A percentile compares a stretch with the other conserved stretches of the same genome.
Evolutionary conservation across 2,797 vertebrate species (phyloP).

Genomic region (Apodemus agrarius): DNA sequence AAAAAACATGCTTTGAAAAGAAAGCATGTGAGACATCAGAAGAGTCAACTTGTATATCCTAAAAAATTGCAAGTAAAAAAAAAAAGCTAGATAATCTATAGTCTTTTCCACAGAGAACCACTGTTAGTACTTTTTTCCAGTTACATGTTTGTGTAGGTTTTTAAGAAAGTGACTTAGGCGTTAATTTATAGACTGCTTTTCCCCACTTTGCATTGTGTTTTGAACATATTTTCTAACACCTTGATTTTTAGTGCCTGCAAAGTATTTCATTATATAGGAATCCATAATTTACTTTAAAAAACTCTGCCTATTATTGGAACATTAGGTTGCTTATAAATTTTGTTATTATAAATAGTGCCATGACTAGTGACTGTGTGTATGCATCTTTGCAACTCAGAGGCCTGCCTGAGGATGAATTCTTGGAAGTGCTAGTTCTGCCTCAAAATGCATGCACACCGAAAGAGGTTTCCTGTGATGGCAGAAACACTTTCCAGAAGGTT

Average conservation of each 20-base stretch:
- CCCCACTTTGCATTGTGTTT: not conserved
- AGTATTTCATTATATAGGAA: slow-evolving; percentile 47
- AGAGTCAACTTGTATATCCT: not conserved
- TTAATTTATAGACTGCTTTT: not conserved
- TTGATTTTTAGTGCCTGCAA: slow-evolving; percentile 28
- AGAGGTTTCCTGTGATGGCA: not conserved
- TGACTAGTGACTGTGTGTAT: not conserved
- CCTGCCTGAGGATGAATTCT: not conserved
- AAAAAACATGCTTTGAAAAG: not conserved
- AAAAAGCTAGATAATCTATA: not conserved
- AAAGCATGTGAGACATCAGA: not conserved
- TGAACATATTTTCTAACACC: slow-evolving; percentile 56
- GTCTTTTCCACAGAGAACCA: not conserved
- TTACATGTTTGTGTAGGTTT: not conserved
- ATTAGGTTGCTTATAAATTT: slow-evolving; percentile 51
- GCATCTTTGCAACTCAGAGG: slow-evolving; percentile 7
- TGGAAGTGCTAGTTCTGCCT: slow-evolving; percentile 13
- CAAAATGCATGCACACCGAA: not conserved
- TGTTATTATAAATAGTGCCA: slow-evolving; percentile 33
- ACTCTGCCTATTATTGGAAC: not conserved
- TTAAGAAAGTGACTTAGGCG: not conserved
- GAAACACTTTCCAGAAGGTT: slow-evolving; percentile 7
- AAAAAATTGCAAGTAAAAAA: not conserved
- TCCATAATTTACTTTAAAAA: slow-evolving; percentile 51
- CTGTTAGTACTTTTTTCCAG: not conserved